A percentile compares a stretch with the other conserved stretches of the same genome.
These are phyloP conservation scores for Protonibea diacanthus DNA, from an alignment of 2,797 vertebrate genomes.

Conservation along the genomic window DNA sequence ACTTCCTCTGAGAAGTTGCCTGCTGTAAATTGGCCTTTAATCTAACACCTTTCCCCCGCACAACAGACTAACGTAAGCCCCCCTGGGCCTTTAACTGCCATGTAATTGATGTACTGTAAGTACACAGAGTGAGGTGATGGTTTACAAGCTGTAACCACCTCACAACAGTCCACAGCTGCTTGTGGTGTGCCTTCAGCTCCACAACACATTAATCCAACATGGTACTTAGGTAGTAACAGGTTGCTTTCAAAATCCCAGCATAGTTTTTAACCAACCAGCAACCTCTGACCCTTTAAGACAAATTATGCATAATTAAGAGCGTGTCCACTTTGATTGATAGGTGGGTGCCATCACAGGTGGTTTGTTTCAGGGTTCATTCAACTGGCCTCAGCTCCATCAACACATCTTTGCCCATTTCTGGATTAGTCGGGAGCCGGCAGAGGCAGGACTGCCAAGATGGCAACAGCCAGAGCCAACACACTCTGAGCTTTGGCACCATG, in stretches of 20 bases:
- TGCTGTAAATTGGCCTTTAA: conserved; percentile 42
- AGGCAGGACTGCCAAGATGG: no score
- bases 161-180: conserved; percentile 3
- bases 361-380: no score
- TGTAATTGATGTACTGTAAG: conserved; percentile 13
- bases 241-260: background rate
- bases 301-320: no score
- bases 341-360: no score
- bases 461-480: no score
- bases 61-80: conserved; percentile 5
- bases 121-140: conserved; percentile 9
- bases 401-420: no score
- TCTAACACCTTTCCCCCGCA: conserved; percentile 16
- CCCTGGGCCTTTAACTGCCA: conserved; percentile 19
- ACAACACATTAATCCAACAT: background rate
- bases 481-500: no score
- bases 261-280: no score
- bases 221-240: background rate
- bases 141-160: conserved; percentile 19
- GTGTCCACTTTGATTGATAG: no score
- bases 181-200: background rate
- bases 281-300: no score
- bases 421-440: no score
- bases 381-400: no score
- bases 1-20: conserved; percentile 16